Evolutionary conservation across 2,888 invertebrate genomes (phyloP).

Genomic region (Agrotis puta): DNA sequence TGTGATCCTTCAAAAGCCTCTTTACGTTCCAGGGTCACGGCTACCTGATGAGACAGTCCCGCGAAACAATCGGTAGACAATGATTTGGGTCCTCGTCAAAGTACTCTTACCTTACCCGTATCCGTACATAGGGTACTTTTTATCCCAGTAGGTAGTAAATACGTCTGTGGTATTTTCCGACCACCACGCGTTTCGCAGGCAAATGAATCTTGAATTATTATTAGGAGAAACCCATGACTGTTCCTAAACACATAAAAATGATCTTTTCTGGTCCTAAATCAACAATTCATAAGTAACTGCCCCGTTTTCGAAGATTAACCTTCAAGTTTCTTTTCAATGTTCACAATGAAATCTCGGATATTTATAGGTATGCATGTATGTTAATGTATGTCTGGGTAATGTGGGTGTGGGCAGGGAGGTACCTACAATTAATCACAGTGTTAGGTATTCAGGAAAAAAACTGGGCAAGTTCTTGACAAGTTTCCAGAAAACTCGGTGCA

Average conservation of each 20-base stretch:
- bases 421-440: not conserved
- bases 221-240: not conserved
- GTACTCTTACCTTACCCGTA: too few species aligned
- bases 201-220: not conserved
- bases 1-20: too few species aligned
- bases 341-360: conserved; percentile 4
- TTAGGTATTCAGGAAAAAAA: not conserved
- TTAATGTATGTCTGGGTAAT: not conserved
- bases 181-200: not conserved
- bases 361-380: conserved; percentile 1
- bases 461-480: not conserved
- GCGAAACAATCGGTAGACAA: too few species aligned
- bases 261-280: conserved; percentile 22
- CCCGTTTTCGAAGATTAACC: conserved; percentile 23
- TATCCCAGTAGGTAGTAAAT: not conserved
- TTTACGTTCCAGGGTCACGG: too few species aligned
- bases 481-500: not conserved
- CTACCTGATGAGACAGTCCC: too few species aligned
- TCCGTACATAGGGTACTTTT: too few species aligned
- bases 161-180: not conserved
- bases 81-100: too few species aligned
- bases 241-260: conserved; percentile 10
- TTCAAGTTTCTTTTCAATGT: conserved; percentile 34
- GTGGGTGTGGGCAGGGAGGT: not conserved
- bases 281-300: conserved; percentile 10